phyloP scores from a whole-genome alignment of 2,797 vertebrate species.

The Muraenolepis orangiensis region DNA sequence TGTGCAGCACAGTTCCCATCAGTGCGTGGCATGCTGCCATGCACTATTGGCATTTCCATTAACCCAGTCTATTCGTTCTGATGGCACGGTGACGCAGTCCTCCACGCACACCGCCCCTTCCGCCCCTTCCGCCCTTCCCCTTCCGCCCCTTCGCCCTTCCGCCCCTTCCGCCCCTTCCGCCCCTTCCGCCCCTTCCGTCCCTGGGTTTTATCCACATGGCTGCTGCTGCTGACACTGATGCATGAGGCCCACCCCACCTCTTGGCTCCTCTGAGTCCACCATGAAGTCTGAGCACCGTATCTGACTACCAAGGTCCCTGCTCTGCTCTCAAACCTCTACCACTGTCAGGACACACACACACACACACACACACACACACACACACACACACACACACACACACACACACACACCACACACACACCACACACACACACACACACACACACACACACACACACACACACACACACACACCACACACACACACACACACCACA shows the following conservation, averaged over 20 bases:
- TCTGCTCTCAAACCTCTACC: neutral
- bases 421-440: neutral
- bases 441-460: neutral
- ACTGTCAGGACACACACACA: neutral
- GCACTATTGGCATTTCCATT: conserved; percentile 30
- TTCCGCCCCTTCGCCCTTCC: conserved; percentile 47
- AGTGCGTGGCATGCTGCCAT: conserved; percentile 21
- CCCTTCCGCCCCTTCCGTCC: conserved; percentile 50
- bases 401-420: neutral
- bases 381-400: neutral
- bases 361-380: neutral
- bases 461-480: too few relatives aligned
- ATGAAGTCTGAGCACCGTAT: neutral
- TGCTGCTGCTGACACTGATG: conserved; percentile 49
- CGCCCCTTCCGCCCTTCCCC: conserved; percentile 49
- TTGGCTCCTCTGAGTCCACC: neutral
- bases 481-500: neutral
- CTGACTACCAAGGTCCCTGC: neutral
- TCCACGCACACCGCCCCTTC: conserved; percentile 50
- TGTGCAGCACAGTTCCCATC: conserved; percentile 3
- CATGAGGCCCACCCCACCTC: conserved; percentile 40
- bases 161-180: conserved; percentile 52
- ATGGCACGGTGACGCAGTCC: conserved; percentile 46
- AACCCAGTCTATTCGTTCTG: conserved; percentile 36
- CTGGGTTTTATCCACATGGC: conserved; percentile 36